A percentile compares a stretch with the other conserved stretches of the same genome.
Evolutionary conservation across 2,113 vertebrate species (phyloP).

Genomic region (zebrafish (Danio rerio)): DNA sequence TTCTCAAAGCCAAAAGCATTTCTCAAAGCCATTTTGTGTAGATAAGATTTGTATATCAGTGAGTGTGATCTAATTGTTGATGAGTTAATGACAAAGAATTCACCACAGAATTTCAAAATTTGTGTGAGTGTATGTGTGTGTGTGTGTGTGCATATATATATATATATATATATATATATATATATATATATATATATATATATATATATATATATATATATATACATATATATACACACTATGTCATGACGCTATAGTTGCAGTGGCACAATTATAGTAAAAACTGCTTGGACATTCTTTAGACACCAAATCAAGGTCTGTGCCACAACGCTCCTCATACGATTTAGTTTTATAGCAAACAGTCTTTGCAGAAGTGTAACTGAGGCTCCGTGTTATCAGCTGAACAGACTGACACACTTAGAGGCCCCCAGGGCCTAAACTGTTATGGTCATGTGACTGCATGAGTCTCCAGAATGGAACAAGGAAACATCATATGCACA

Average conservation of each 20-base stretch:
- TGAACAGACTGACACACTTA: slow-evolving; percentile 72
- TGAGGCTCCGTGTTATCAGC: slow-evolving; percentile 73
- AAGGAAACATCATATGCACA: background rate
- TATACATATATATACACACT: slow-evolving; percentile 36
- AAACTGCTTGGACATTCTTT: slow-evolving; percentile 58
- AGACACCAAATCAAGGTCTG: slow-evolving; percentile 55
- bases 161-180: too few relatives aligned
- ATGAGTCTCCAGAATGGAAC: slow-evolving; percentile 66
- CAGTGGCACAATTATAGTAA: slow-evolving; percentile 63
- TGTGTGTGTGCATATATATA: too few relatives aligned
- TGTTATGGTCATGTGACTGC: slow-evolving; percentile 59
- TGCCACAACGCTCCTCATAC: slow-evolving; percentile 65
- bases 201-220: slow-evolving; percentile 37
- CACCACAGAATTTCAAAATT: too few relatives aligned
- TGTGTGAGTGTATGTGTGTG: too few relatives aligned
- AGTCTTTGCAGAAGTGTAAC: slow-evolving; percentile 73
- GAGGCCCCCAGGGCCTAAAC: slow-evolving; percentile 55
- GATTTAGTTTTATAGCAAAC: slow-evolving; percentile 61
- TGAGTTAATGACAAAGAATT: too few relatives aligned
- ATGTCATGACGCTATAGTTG: slow-evolving; percentile 47
- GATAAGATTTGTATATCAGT: too few relatives aligned
- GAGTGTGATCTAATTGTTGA: too few relatives aligned
- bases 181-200: too few relatives aligned
- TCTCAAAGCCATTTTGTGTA: too few relatives aligned
- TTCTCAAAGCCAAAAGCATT: too few relatives aligned